Evolutionary conservation across 2,797 vertebrate species (phyloP).

Genomic region (Pelodytes ibericus): DNA sequence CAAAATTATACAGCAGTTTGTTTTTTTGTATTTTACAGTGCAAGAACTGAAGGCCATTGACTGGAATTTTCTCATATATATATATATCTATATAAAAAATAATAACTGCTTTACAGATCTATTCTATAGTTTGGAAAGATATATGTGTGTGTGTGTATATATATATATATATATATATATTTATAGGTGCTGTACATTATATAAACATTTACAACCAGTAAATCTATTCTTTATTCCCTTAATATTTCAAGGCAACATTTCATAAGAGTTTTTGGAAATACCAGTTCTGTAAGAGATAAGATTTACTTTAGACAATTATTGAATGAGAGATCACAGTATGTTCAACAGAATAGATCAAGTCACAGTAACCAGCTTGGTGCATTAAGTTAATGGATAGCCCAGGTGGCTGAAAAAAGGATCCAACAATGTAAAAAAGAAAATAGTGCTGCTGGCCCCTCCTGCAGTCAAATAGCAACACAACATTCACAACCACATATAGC

Average conservation of each 20-base stretch:
- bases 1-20: constrained; percentile 61
- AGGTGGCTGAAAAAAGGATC: neutral
- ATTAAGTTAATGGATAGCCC: constrained; percentile 7
- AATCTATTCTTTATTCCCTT: constrained; percentile 73
- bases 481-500: constrained; percentile 34
- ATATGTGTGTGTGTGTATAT: too few relatives aligned
- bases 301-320: constrained; percentile 71
- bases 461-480: constrained; percentile 32
- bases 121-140: constrained; percentile 87
- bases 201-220: constrained; percentile 98
- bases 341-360: constrained; percentile 45
- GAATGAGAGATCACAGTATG: constrained; percentile 61
- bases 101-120: constrained; percentile 96
- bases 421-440: neutral
- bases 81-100: constrained; percentile 98
- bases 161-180: constrained; percentile 52
- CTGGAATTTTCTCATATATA: constrained; percentile 72
- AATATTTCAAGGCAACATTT: constrained; percentile 90
- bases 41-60: constrained; percentile 82
- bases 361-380: constrained; percentile 44
- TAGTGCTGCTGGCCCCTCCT: neutral
- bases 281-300: constrained; percentile 67
- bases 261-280: constrained; percentile 68
- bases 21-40: constrained; percentile 74
- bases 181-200: constrained; percentile 98